These are phyloP conservation scores for Pristionchus mayeri DNA, from an alignment of 2,888 invertebrate genomes.

Conservation along the genomic window DNA sequence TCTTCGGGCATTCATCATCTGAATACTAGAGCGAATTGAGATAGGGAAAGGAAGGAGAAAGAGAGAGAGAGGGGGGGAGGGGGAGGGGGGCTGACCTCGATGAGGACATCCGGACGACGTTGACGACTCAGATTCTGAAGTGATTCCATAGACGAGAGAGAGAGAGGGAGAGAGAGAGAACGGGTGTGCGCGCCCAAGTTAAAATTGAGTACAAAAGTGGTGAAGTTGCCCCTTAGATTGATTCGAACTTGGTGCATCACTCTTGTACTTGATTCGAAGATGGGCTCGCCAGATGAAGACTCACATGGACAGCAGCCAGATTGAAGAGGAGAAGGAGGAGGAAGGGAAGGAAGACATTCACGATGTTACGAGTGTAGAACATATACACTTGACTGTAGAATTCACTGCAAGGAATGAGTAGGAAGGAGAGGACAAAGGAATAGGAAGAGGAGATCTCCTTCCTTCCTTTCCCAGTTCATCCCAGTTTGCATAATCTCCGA, in stretches of 20 bases:
- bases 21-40: neutral
- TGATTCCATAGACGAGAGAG: neutral
- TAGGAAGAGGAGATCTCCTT: too few relatives aligned
- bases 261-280: too few relatives aligned
- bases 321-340: slow-evolving; percentile 57
- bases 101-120: slow-evolving; percentile 23
- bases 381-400: slow-evolving; percentile 52
- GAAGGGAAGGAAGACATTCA: slow-evolving; percentile 68
- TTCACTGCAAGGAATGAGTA: slow-evolving; percentile 27
- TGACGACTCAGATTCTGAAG: slow-evolving; percentile 24
- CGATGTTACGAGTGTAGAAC: slow-evolving; percentile 66
- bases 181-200: neutral
- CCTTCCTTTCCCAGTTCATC: neutral
- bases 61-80: neutral
- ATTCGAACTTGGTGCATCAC: too few relatives aligned
- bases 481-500: neutral
- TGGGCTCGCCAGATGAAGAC: too few relatives aligned
- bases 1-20: slow-evolving; percentile 1
- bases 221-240: too few relatives aligned
- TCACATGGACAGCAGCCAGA: neutral
- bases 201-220: neutral
- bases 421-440: too few relatives aligned
- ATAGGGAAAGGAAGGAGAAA: neutral
- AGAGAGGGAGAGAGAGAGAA: neutral
- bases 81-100: neutral